Conservation (phyloP, 2,888 invertebrate species). For the Campoplex capitator region DNA sequence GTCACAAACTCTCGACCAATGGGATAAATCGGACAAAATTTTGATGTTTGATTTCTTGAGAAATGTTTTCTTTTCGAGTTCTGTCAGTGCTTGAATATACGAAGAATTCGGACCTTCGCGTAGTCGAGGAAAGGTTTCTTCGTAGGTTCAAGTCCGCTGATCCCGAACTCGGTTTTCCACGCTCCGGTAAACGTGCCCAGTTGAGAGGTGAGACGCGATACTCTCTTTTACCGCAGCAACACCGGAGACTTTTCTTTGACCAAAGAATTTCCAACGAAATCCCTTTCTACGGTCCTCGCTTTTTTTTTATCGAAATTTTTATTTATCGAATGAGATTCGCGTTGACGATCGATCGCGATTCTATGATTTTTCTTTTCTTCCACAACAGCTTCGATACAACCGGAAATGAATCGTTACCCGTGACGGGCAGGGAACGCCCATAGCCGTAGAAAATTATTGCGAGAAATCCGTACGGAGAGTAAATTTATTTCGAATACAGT, state of each 20-base stretch:
- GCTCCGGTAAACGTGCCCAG: slow-evolving; percentile 58
- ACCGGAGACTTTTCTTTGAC: not conserved
- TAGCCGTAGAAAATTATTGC: not conserved
- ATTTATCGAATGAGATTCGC: not conserved
- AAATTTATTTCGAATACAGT: not conserved
- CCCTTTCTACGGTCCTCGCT: no score
- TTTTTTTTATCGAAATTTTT: not conserved
- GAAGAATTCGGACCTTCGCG: slow-evolving; percentile 10
- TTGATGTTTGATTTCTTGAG: not conserved
- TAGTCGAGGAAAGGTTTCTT: slow-evolving; percentile 27
- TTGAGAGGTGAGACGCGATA: slow-evolving; percentile 38
- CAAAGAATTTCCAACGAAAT: not conserved
- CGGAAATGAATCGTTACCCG: slow-evolving; percentile 45
- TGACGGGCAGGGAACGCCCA: slow-evolving; percentile 28
- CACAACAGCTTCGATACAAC: slow-evolving; percentile 10
- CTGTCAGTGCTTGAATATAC: not conserved
- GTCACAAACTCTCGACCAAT: not conserved
- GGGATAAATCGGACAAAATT: not conserved
- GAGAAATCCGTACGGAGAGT: not conserved
- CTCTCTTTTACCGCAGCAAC: slow-evolving; percentile 4
- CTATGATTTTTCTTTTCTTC: slow-evolving; percentile 24
- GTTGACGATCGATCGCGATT: slow-evolving; percentile 26
- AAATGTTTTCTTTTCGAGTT: not conserved
- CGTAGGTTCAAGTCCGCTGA: slow-evolving; percentile 61
- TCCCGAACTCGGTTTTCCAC: slow-evolving; percentile 50